Evolutionary conservation across 2,797 vertebrate species (phyloP).

Genomic region (Chromobotia macracanthus): DNA sequence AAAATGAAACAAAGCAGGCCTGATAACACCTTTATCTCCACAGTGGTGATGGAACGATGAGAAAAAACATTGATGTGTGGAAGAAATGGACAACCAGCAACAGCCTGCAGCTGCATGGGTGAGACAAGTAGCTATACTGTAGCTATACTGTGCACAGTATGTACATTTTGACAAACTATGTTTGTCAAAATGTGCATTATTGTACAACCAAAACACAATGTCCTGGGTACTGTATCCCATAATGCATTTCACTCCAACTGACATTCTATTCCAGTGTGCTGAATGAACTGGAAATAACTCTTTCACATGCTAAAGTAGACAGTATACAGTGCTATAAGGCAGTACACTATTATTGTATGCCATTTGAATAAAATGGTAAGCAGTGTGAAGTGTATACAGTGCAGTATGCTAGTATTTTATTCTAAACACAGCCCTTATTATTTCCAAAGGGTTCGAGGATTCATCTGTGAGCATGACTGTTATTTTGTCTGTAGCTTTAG

Average conservation of each 20-base stretch:
- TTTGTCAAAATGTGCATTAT: not conserved
- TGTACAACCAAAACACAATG: not conserved
- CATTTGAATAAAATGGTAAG: not conserved
- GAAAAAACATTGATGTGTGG: constrained; percentile 99
- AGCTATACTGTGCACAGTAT: not conserved
- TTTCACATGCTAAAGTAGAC: not conserved
- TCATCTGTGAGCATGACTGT: no score
- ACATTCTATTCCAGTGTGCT: not conserved
- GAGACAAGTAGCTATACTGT: constrained; percentile 57
- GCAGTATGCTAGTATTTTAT: not conserved
- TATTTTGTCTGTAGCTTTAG: no score
- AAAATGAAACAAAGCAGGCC: no score
- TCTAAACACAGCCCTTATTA: not conserved
- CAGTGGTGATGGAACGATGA: constrained; percentile 97
- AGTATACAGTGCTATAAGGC: not conserved
- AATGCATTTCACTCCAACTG: not conserved
- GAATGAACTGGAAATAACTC: not conserved
- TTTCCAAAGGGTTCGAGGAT: no score
- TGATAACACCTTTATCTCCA: not conserved
- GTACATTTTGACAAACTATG: not conserved
- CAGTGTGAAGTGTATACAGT: not conserved
- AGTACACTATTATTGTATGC: not conserved
- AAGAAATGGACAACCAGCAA: constrained; percentile 97
- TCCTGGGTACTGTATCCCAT: not conserved
- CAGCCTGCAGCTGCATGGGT: constrained; percentile 97